Percentiles rank a stretch among this genome's conserved stretches.
Evolutionary conservation across 2,888 invertebrate genomes (phyloP).

Genomic region (Mythimna pallens): DNA sequence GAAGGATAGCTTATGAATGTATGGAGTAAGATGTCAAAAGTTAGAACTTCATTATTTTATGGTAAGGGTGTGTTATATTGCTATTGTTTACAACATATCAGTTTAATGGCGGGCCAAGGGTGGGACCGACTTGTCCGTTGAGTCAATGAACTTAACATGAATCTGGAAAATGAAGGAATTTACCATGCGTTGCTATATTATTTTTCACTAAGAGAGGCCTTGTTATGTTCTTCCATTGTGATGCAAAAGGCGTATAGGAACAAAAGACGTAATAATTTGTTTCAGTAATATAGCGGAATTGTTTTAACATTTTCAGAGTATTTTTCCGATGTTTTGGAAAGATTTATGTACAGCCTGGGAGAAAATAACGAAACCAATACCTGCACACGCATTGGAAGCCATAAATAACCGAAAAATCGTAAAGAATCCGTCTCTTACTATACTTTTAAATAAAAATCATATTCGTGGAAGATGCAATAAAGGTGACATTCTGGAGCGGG

Average conservation of each 20-base stretch:
- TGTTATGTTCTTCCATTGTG: not conserved
- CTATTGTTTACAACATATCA: slow-evolving; percentile 27
- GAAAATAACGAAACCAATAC: slow-evolving; percentile 34
- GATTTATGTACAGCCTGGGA: slow-evolving; percentile 39
- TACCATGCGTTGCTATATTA: not conserved
- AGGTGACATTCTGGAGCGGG: slow-evolving; percentile 37
- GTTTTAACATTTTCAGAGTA: not conserved
- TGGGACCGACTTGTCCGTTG: slow-evolving; percentile 2
- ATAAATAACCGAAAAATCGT: slow-evolving; percentile 48
- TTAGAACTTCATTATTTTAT: slow-evolving; percentile 24
- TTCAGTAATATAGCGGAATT: slow-evolving; percentile 1
- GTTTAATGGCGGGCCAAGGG: not conserved
- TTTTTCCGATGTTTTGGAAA: slow-evolving; percentile 20
- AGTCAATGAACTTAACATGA: slow-evolving; percentile 35
- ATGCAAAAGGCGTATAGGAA: not conserved
- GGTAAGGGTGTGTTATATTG: slow-evolving; percentile 1
- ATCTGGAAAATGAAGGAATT: not conserved
- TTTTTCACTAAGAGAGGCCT: not conserved
- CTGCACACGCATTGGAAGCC: slow-evolving; percentile 26
- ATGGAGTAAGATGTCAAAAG: slow-evolving; percentile 33
- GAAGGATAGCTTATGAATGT: slow-evolving; percentile 8
- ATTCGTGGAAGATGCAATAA: slow-evolving; percentile 47
- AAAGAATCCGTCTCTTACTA: slow-evolving; percentile 15
- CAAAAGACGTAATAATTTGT: not conserved
- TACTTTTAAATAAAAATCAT: slow-evolving; percentile 47